These are phyloP conservation scores for Oligia latruncula DNA, from an alignment of 2,888 invertebrate species.

Conservation along the genomic window DNA sequence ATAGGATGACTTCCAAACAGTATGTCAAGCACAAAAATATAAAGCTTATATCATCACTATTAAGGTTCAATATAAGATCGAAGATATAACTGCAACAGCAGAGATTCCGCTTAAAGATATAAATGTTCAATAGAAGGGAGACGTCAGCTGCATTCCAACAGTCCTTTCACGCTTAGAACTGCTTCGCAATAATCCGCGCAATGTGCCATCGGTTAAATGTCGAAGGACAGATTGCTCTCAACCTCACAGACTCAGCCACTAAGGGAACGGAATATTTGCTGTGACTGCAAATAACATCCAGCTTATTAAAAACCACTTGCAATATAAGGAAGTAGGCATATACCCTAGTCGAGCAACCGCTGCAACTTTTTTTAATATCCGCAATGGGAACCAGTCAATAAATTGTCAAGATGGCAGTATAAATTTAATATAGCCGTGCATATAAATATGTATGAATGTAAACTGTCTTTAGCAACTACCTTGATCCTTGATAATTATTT, in stretches of 20 bases:
- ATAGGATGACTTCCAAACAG: background rate
- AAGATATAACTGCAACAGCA: constrained; percentile 27
- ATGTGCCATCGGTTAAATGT: constrained; percentile 78
- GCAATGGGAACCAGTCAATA: constrained; percentile 33
- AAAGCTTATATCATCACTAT: background rate
- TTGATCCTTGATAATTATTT: constrained; percentile 5
- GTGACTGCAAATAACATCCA: constrained; percentile 53
- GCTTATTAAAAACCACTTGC: constrained; percentile 54
- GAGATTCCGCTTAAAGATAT: constrained; percentile 57
- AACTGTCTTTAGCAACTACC: background rate
- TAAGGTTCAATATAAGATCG: constrained; percentile 14
- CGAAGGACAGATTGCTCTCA: constrained; percentile 70
- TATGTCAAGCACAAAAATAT: background rate
- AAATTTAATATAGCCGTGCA: background rate
- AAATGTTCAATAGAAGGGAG: constrained; percentile 67
- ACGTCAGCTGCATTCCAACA: constrained; percentile 80
- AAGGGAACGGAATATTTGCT: constrained; percentile 55
- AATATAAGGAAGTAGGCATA: constrained; percentile 38
- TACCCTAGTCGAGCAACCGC: constrained; percentile 48
- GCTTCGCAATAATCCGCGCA: constrained; percentile 77
- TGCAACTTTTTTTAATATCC: constrained; percentile 67
- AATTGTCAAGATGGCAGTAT: constrained; percentile 12
- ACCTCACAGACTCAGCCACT: constrained; percentile 52
- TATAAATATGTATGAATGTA: constrained; percentile 27
- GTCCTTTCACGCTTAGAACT: constrained; percentile 82